Evolutionary conservation across 1,140 invertebrate genomes (phyloP).

Genomic region (Chironomus tepperi): DNA sequence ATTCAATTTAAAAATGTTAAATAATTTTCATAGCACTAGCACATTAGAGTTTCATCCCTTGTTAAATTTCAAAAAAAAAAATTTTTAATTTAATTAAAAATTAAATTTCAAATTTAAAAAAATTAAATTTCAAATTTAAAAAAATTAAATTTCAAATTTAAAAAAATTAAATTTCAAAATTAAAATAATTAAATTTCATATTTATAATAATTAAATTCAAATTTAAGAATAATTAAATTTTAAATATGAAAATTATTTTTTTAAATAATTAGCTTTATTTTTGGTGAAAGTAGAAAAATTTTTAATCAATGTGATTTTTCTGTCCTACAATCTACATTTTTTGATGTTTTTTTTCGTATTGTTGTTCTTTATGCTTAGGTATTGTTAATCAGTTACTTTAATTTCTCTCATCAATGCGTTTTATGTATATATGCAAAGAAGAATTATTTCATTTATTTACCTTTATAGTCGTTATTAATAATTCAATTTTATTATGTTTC

Average conservation of each 20-base stretch:
- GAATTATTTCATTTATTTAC: not conserved
- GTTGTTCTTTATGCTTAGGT: not conserved
- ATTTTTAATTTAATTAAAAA: no score
- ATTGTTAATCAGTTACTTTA: constrained; percentile 22
- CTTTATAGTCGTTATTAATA: not conserved
- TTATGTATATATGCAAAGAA: not conserved
- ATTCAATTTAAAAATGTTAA: no score
- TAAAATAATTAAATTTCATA: no score
- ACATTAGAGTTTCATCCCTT: no score
- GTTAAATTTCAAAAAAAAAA: no score
- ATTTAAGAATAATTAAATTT: no score
- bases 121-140: no score
- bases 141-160: no score
- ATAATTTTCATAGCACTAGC: no score
- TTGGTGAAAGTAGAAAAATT: not conserved
- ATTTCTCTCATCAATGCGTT: constrained; percentile 21
- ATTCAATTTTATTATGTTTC: not conserved
- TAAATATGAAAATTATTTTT: not conserved
- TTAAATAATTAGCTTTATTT: not conserved
- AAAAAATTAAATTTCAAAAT: no score
- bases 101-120: no score
- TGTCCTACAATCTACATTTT: not conserved
- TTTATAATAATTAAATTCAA: no score
- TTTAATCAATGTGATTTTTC: not conserved
- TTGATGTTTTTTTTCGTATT: not conserved